Evolutionary conservation across 2,797 vertebrate genomes (phyloP).

Genomic region (Anguilla pacifica): DNA sequence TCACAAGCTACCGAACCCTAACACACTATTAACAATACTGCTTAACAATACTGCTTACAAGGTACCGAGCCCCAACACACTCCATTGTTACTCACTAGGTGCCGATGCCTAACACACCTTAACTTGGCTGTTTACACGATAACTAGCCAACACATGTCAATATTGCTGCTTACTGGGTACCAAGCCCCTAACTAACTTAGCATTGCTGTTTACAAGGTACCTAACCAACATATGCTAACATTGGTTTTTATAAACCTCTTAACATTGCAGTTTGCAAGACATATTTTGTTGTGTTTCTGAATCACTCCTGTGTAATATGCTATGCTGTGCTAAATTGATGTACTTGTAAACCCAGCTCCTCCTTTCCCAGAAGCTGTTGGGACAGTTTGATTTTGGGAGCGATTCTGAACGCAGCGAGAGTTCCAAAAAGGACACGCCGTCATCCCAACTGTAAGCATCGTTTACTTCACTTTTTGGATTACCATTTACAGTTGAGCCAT

Average conservation of each 20-base stretch:
- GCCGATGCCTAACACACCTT: not conserved
- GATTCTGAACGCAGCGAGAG: slow-evolving; percentile 89
- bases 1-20: not conserved
- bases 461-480: not conserved
- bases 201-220: not conserved
- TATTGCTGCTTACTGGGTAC: not conserved
- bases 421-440: slow-evolving; percentile 86
- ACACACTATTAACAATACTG: not conserved
- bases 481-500: not conserved
- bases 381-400: slow-evolving; percentile 94
- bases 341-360: not conserved
- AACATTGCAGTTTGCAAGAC: not conserved
- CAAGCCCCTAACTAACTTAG: not conserved
- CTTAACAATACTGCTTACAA: not conserved
- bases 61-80: not conserved
- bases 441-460: slow-evolving; percentile 86
- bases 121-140: not conserved
- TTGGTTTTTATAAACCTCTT: not conserved
- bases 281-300: not conserved
- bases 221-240: not conserved
- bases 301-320: not conserved
- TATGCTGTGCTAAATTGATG: not conserved
- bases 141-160: no score
- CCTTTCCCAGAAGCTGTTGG: slow-evolving; percentile 86
- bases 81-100: not conserved